Conservation (phyloP, 2,797 vertebrate genomes). For the Zalophus californianus region DNA sequence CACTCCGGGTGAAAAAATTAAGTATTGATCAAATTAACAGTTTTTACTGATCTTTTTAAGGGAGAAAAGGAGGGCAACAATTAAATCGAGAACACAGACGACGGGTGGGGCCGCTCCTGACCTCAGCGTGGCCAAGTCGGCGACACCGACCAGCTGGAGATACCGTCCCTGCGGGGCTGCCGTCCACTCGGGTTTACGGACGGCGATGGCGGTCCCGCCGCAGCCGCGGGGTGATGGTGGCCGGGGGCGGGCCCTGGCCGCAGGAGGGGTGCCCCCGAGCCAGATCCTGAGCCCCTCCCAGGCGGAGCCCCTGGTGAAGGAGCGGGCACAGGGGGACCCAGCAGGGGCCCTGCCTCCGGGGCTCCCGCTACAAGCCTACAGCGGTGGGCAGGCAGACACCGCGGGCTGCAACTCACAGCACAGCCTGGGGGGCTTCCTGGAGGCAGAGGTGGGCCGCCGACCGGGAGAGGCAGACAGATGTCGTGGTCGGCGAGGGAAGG, state of each 20-base stretch:
- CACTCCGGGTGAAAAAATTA: slow-evolving; percentile 97
- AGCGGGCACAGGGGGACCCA: background rate
- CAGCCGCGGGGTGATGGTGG: accelerated
- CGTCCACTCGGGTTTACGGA: slow-evolving; percentile 65
- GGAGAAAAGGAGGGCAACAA: slow-evolving; percentile 93
- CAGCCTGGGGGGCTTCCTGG: slow-evolving; percentile 37
- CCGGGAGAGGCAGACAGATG: background rate
- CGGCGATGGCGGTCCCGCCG: accelerated
- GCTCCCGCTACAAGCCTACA: background rate
- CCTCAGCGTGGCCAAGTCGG: slow-evolving; percentile 88
- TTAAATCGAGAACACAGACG: slow-evolving; percentile 95
- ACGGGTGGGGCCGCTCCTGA: slow-evolving; percentile 91
- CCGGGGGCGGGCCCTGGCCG: background rate
- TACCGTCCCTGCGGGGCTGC: slow-evolving; percentile 85
- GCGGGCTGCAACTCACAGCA: background rate
- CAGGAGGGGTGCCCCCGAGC: background rate
- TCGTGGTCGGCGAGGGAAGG: background rate
- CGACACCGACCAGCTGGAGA: slow-evolving; percentile 89
- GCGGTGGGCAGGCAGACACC: background rate
- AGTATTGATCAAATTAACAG: slow-evolving; percentile 99
- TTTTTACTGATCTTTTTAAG: slow-evolving; percentile 96
- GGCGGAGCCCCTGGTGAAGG: background rate
- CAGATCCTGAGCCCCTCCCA: background rate
- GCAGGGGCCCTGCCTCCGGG: background rate
- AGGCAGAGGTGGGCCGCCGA: background rate